A percentile compares a stretch with the other conserved stretches of the same genome.
Evolutionary conservation across 2,113 vertebrate species (phyloP).

Genomic region (Sylvietta virens): DNA sequence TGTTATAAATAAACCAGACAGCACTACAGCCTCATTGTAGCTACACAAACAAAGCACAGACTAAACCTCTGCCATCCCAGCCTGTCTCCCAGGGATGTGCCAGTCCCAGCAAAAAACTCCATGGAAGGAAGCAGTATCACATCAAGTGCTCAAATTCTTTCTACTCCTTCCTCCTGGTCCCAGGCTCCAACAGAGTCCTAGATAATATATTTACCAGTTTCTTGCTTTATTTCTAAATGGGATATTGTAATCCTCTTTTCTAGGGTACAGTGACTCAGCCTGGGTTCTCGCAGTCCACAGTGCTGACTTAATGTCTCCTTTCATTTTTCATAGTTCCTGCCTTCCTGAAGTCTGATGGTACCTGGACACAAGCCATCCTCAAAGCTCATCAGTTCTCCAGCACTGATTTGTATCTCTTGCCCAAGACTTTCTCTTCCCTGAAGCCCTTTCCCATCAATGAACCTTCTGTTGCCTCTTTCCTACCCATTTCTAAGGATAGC

Average conservation of each 20-base stretch:
- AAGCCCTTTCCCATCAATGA: neutral
- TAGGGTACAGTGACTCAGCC: conserved; percentile 44
- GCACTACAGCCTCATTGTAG: neutral
- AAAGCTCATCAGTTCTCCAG: neutral
- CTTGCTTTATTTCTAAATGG: neutral
- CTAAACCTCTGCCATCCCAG: neutral
- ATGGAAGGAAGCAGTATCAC: neutral
- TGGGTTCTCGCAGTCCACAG: neutral
- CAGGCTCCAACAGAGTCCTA: neutral
- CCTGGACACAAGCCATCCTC: conserved; percentile 43
- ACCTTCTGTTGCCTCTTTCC: neutral
- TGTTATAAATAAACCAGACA: conserved; percentile 36
- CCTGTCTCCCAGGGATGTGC: neutral
- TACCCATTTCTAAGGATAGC: neutral
- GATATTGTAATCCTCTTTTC: conserved; percentile 18
- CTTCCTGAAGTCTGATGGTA: neutral
- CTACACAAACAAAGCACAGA: neutral
- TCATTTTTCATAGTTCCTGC: conserved; percentile 33
- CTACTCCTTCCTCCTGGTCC: neutral
- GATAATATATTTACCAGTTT: conserved; percentile 2
- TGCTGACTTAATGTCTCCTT: conserved; percentile 53
- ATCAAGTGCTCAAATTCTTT: neutral
- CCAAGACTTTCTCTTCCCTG: neutral
- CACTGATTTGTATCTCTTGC: accelerated
- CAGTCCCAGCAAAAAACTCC: neutral